Percentiles rank a stretch among this genome's conserved stretches.
phyloP scores from a whole-genome alignment of 2,113 vertebrate species.

The Eulacestoma nigropectus region DNA sequence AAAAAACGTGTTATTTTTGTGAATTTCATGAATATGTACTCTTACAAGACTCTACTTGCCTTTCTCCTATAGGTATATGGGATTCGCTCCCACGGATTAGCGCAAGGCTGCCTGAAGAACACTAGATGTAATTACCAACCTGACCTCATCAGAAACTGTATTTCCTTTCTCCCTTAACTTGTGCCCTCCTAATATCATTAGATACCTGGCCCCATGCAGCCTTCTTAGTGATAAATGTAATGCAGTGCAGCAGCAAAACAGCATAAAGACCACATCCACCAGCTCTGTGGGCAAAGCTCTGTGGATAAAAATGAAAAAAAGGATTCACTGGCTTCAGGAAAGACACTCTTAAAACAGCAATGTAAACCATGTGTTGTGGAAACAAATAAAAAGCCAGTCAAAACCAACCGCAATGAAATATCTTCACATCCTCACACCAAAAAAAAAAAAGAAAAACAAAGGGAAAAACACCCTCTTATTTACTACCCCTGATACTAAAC shows the following conservation, averaged over 20 bases:
- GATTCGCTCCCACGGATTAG: not conserved
- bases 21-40: not conserved
- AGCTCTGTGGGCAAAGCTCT: not conserved
- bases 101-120: not conserved
- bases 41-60: not conserved
- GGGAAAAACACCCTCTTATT: fast-evolving
- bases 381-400: not conserved
- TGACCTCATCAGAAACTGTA: slow-evolving; percentile 32
- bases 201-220: not conserved
- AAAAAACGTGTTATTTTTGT: not conserved
- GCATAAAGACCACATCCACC: not conserved
- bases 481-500: not conserved
- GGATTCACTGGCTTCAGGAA: not conserved
- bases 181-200: slow-evolving; percentile 28
- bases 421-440: not conserved
- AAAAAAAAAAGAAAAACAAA: not conserved
- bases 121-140: slow-evolving; percentile 8
- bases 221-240: slow-evolving; percentile 22
- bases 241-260: not conserved
- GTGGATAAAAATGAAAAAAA: not conserved
- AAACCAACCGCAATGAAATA: not conserved
- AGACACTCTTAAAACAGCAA: not conserved
- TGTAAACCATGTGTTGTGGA: not conserved
- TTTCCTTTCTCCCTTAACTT: slow-evolving; percentile 28
- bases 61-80: not conserved